Evolutionary conservation across 2,888 invertebrate genomes (phyloP).

Genomic region (Hesperia comma): DNA sequence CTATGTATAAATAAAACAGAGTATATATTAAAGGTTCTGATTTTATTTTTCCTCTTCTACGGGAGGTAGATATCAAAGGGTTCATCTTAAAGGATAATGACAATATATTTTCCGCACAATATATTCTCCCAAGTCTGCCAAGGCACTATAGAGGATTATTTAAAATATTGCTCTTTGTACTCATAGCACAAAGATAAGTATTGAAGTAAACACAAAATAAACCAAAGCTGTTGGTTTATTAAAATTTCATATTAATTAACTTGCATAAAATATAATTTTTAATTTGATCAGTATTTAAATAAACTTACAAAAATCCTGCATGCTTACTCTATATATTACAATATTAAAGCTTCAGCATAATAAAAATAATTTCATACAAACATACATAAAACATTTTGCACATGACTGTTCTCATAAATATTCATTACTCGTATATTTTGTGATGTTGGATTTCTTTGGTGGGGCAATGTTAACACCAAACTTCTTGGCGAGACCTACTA

Average conservation of each 20-base stretch:
- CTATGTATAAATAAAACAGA: constrained; percentile 30
- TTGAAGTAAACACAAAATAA: constrained; percentile 62
- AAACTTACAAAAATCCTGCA: constrained; percentile 81
- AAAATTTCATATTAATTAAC: constrained; percentile 80
- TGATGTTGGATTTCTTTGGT: constrained; percentile 85
- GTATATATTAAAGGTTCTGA: constrained; percentile 16
- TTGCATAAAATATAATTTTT: constrained; percentile 79
- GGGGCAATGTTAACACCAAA: constrained; percentile 80
- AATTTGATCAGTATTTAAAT: constrained; percentile 80
- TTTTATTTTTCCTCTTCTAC: constrained; percentile 35
- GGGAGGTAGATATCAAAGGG: constrained; percentile 37
- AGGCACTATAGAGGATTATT: constrained; percentile 36
- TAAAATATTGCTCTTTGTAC: constrained; percentile 34
- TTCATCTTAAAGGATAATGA: constrained; percentile 35
- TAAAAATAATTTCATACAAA: constrained; percentile 67
- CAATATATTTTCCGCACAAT: constrained; percentile 36
- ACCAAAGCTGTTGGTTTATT: constrained; percentile 70
- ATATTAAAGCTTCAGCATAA: constrained; percentile 82
- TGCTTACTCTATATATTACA: constrained; percentile 82
- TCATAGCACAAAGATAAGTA: constrained; percentile 29
- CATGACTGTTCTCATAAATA: constrained; percentile 82
- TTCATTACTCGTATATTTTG: constrained; percentile 88
- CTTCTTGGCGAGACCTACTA: constrained; percentile 80
- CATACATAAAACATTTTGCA: constrained; percentile 50
- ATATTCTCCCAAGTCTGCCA: constrained; percentile 36